Conservation (phyloP, 2,888 invertebrate species). For the Iphiclides podalirius region DNA sequence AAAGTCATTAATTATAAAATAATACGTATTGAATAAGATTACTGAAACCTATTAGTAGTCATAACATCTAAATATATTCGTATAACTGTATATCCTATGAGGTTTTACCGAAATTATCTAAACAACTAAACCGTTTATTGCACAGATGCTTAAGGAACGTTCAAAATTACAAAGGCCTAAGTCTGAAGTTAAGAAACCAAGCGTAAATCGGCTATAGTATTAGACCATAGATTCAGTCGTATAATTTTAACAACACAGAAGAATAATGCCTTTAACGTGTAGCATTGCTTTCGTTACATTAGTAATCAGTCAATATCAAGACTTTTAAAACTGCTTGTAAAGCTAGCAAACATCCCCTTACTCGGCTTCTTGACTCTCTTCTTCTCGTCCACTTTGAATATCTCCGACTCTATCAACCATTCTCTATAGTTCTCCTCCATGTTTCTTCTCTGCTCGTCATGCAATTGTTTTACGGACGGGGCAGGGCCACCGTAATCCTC, state of each 20-base stretch:
- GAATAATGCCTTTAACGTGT: no score
- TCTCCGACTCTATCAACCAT: constrained; percentile 82
- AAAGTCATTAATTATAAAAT: no score
- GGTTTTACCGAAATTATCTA: neutral
- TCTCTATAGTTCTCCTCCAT: constrained; percentile 81
- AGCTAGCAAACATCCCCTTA: constrained; percentile 71
- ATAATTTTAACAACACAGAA: neutral
- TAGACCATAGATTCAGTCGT: neutral
- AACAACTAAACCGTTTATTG: neutral
- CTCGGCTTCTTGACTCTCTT: constrained; percentile 70
- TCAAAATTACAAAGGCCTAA: neutral
- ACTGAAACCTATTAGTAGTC: no score
- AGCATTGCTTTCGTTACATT: no score
- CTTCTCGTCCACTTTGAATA: constrained; percentile 76
- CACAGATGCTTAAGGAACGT: neutral
- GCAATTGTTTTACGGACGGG: constrained; percentile 71
- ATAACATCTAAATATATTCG: constrained; percentile 10
- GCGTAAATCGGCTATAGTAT: neutral
- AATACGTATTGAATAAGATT: no score
- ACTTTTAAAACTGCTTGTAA: constrained; percentile 72
- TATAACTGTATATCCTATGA: constrained; percentile 14
- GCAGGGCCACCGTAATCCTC: constrained; percentile 83
- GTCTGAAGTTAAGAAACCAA: neutral
- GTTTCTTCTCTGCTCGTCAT: constrained; percentile 76
- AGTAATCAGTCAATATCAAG: constrained; percentile 70